Base-by-base conservation (phyloP, 2,888 invertebrate genomes). In the Lepidocyrtoides sp. region DNA sequence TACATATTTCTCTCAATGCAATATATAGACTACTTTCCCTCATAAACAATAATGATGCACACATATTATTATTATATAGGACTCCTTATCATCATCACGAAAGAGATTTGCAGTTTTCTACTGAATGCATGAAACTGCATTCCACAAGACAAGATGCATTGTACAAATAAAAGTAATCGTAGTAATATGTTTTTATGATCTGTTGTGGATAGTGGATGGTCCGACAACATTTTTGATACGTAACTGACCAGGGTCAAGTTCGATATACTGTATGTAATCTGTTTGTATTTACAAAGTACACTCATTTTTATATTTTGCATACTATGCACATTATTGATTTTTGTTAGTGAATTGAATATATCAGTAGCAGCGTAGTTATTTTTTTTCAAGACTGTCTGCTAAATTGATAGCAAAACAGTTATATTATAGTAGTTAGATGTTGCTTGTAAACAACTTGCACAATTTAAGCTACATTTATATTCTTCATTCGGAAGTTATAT, bases 201-300 rank as follows among this genome's bases (percentile, higher is more conserved):
- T 81, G 79, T 85, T 69, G 84, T 79, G 66, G 90, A 79, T 90
- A 84, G 84, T 79, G 66, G 90, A 79, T 90, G 90, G 90, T 85
- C 90, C 90, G 66, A 90, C 84, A 90, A 90, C 84, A 36, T 44
- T 63, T 75, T 84, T 89, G 82, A 90, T 90, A 90, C 84, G 84
- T 79, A 54, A 81, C 79, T 57, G 57, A 81, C 48, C 54, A 81
- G 54, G 14, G 51, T 82, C 57, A 32, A 81, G 79, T 81, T 57
- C 79, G 79, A 81, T 81, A 57, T 57, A 51, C 51, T 75, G 75
- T 51, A 29, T 44, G 23, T 12, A 72, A 51, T 51, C 51, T n/a
- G 26, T 2, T 75, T 75, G 75, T 75, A n/a, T n/a, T n/a, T n/a
- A n/a, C n/a, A n/a, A n/a, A n/a, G n/a, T n/a, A 75, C 75, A 75